Evolutionary conservation across 2,797 vertebrate species (phyloP), one percentile per base, ranked within the genome.

Genomic region (Cryptoprocta ferox): DNA sequence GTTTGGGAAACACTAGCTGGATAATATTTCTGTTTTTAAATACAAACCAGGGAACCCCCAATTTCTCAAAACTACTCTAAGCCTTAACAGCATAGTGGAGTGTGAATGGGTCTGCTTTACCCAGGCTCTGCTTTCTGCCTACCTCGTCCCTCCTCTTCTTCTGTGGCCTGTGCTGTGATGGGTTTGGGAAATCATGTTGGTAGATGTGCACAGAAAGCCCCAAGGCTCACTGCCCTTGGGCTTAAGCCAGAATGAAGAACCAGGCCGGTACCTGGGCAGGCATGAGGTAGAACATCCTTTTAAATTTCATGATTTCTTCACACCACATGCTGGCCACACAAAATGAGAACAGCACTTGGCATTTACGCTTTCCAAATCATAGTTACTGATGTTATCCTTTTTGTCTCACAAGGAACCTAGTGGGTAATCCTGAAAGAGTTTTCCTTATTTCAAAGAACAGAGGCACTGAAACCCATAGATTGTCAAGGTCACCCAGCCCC

Each of bases 121-220:
- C 56, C 37, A 5, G 4, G 6, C 42, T 61, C 7, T 75, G 13
- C 16, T 24, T 42, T 50, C 28, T 7, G 10, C 24, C 59, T 4
- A 9, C 73, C 28, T 5, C 28, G 0, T 14, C 6, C 8, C 83
- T 35, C 3, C n/a, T 56, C 48, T 16, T 8, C 56, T 32, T 21
- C 14, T 0, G 0, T 3, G 39, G 12, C n/a, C 32, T 28, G 1
- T 16, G 32, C 63, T 19, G 4, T 4, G 42, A 3, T 1, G 2
- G 39, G 4, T 6, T 30, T 12, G 0, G 19, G 26, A 32, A 59
- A 65, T 21, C 37, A 26, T 0, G 0, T 8, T 12, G 6, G 71
- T 0, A n/a, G 50, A n/a, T 45, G 21, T 10, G 18, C 10, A 53
- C 39, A 73, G 80, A 94, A 80, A 32, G 32, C 21, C 7, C 61